Conservation (phyloP, 1,140 invertebrate genomes). For the Drosophila nikananu region DNA sequence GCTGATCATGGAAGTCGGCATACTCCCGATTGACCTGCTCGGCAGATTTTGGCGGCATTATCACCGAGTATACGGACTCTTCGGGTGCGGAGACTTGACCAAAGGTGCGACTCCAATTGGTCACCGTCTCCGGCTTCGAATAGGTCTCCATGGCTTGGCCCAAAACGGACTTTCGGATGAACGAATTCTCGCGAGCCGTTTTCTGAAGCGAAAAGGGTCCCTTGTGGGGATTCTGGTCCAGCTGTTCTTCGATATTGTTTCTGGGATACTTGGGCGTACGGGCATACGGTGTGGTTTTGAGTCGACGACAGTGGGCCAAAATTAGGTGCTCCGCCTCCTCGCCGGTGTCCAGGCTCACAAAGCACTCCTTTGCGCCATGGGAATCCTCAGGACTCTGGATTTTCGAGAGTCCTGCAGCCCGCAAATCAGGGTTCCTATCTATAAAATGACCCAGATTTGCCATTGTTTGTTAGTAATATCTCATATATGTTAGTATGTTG, state of each 20-base stretch:
- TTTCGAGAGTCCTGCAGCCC: slow-evolving; percentile 8
- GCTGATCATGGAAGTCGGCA: slow-evolving; percentile 57
- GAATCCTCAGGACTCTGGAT: not conserved
- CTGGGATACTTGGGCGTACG: slow-evolving; percentile 3
- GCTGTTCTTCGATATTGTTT: not conserved
- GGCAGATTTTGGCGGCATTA: slow-evolving; percentile 58
- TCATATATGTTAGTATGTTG: not conserved
- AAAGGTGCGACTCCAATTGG: slow-evolving; percentile 61
- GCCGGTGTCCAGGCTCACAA: not conserved
- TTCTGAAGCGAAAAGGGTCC: not conserved
- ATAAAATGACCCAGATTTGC: slow-evolving; percentile 18
- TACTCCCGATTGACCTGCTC: slow-evolving; percentile 70
- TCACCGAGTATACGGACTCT: slow-evolving; percentile 46
- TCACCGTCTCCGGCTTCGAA: slow-evolving; percentile 64
- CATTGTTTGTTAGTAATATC: not conserved
- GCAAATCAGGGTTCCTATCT: slow-evolving; percentile 19
- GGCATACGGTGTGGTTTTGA: not conserved
- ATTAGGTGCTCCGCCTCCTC: slow-evolving; percentile 23
- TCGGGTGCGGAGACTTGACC: slow-evolving; percentile 8
- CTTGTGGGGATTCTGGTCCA: not conserved
- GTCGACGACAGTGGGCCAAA: slow-evolving; percentile 1
- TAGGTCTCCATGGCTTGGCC: slow-evolving; percentile 45
- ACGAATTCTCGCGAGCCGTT: slow-evolving; percentile 23
- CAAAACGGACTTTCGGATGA: slow-evolving; percentile 55
- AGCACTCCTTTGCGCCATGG: not conserved